Evolutionary conservation across 2,888 invertebrate genomes (phyloP).

Genomic region (Mythimna ferrago): DNA sequence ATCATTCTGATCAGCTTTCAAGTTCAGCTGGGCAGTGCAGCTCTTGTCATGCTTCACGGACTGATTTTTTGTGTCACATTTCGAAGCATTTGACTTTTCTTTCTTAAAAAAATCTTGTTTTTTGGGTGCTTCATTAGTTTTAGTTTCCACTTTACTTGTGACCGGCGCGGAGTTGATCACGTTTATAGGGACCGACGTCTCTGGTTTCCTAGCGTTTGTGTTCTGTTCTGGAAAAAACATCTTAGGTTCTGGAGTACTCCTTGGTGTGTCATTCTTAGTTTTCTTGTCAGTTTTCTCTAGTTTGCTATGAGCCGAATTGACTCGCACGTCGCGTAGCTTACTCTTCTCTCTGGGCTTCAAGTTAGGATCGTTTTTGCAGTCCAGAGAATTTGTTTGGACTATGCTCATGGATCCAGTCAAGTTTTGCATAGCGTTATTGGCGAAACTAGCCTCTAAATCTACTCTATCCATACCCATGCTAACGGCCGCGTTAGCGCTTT

Average conservation of each 20-base stretch:
- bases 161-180: slow-evolving; percentile 84
- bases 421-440: slow-evolving; percentile 76
- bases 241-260: slow-evolving; percentile 86
- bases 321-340: slow-evolving; percentile 86
- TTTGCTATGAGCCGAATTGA: slow-evolving; percentile 88
- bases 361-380: slow-evolving; percentile 82
- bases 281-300: slow-evolving; percentile 86
- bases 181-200: slow-evolving; percentile 87
- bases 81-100: slow-evolving; percentile 83
- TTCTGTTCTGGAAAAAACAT: slow-evolving; percentile 88
- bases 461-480: slow-evolving; percentile 83
- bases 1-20: slow-evolving; percentile 87
- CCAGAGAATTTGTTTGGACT: slow-evolving; percentile 76
- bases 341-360: slow-evolving; percentile 86
- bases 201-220: slow-evolving; percentile 81
- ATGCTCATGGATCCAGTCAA: slow-evolving; percentile 82
- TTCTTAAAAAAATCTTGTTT: slow-evolving; percentile 90
- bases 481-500: slow-evolving; percentile 86
- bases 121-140: slow-evolving; percentile 83
- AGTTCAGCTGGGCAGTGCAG: slow-evolving; percentile 79
- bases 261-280: slow-evolving; percentile 79
- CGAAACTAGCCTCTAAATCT: slow-evolving; percentile 80
- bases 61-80: slow-evolving; percentile 81
- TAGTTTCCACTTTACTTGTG: slow-evolving; percentile 82
- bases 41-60: slow-evolving; percentile 87